Conservation (phyloP, 1,140 invertebrate species). For the Diplogasteroides magnus region DNA sequence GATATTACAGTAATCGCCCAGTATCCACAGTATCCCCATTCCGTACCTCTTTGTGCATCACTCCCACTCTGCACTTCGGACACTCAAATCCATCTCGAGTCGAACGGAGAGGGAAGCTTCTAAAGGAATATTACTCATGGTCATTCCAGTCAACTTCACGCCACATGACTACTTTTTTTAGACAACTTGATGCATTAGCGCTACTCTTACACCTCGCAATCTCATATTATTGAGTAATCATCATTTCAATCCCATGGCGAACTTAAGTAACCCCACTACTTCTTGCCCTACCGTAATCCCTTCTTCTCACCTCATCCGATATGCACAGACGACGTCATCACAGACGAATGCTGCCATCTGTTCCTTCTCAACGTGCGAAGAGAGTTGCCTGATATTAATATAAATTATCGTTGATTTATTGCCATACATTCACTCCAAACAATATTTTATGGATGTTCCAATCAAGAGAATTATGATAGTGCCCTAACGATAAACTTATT, state of each 20-base stretch:
- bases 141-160: too few species aligned
- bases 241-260: too few species aligned
- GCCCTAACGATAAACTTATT: slow-evolving; percentile 19
- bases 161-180: too few species aligned
- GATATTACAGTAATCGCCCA: too few species aligned
- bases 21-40: not conserved
- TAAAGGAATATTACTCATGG: too few species aligned
- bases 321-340: slow-evolving; percentile 28
- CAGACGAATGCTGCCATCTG: slow-evolving; percentile 14
- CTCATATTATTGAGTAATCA: too few species aligned
- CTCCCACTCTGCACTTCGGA: slow-evolving; percentile 15
- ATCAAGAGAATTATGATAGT: slow-evolving; percentile 9
- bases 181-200: too few species aligned
- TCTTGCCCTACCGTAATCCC: too few species aligned
- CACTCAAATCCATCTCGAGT: slow-evolving; percentile 28
- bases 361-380: not conserved
- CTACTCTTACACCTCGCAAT: too few species aligned
- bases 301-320: slow-evolving; percentile 15
- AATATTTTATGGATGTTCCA: slow-evolving; percentile 5
- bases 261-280: too few species aligned
- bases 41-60: slow-evolving; percentile 18
- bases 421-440: slow-evolving; percentile 11
- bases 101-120: slow-evolving; percentile 15
- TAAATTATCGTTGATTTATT: not conserved
- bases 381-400: not conserved